Evolutionary conservation across 1,140 invertebrate species (phyloP).

Genomic region (Pachyrhynchus sulphureomaculatus): DNA sequence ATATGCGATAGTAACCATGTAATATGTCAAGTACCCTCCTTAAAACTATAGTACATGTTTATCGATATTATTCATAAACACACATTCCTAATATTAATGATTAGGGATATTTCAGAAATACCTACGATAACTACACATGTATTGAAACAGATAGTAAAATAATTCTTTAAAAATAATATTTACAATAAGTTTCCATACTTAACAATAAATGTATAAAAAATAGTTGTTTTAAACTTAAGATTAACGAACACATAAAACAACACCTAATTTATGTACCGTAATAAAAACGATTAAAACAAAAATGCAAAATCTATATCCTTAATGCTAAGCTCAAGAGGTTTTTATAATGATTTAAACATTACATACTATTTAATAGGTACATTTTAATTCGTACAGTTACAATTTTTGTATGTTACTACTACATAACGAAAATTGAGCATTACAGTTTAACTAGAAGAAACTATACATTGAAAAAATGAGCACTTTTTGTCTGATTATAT

Average conservation of each 20-base stretch:
- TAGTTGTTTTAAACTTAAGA: no score
- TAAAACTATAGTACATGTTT: slow-evolving; percentile 1
- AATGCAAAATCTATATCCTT: no score
- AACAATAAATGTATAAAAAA: not conserved
- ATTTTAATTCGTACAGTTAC: no score
- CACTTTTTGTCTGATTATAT: no score
- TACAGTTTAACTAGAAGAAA: not conserved
- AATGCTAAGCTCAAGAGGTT: no score
- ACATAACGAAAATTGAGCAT: slow-evolving; percentile 20
- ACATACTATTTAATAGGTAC: no score
- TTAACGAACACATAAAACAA: no score
- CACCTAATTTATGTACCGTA: no score
- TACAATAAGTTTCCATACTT: slow-evolving; percentile 2
- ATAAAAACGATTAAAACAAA: no score
- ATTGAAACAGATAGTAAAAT: slow-evolving; percentile 4
- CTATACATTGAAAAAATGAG: no score
- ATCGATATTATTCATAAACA: not conserved
- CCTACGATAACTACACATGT: slow-evolving; percentile 2
- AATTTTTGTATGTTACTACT: not conserved
- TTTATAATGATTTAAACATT: no score
- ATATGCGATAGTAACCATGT: not conserved
- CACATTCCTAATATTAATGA: not conserved
- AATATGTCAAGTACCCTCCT: not conserved
- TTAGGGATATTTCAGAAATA: not conserved
- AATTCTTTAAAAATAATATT: not conserved